Evolutionary conservation across 2,113 vertebrate species (phyloP).

Genomic region (Pica pica): DNA sequence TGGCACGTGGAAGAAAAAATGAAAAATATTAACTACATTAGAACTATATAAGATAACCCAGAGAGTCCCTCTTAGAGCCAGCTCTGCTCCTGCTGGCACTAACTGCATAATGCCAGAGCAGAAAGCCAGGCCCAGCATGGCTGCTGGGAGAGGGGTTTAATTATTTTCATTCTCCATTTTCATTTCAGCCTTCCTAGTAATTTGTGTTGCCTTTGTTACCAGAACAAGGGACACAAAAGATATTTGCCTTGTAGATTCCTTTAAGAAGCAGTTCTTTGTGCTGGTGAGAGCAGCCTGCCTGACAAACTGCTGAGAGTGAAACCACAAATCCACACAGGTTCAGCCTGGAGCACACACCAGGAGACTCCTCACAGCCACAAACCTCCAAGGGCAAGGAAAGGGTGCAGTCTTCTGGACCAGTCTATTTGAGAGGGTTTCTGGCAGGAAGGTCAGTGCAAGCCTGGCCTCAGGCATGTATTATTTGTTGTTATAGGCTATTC

Average conservation of each 20-base stretch:
- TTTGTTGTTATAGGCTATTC: not conserved
- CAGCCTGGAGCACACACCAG: not conserved
- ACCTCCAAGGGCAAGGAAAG: not conserved
- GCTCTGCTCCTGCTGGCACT: conserved; percentile 50
- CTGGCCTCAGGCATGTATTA: not conserved
- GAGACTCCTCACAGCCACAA: not conserved
- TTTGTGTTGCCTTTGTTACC: conserved; percentile 39
- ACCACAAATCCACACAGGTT: not conserved
- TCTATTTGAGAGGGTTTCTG: not conserved
- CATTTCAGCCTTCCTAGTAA: conserved; percentile 48
- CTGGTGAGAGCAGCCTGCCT: not conserved
- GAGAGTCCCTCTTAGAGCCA: conserved; percentile 4
- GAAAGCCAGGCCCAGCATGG: conserved; percentile 33
- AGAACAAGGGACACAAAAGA: conserved; percentile 25
- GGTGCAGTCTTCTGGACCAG: not conserved
- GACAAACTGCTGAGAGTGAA: not conserved
- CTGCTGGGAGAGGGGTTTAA: conserved; percentile 32
- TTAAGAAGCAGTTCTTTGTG: not conserved
- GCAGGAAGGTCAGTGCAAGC: not conserved
- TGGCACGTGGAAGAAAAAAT: not conserved
- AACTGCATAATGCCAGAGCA: conserved; percentile 46
- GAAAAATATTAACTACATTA: not conserved
- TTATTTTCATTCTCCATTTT: conserved; percentile 60
- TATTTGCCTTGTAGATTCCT: conserved; percentile 16
- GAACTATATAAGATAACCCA: conserved; percentile 1